Percentiles rank a stretch among this genome's conserved stretches.
phyloP scores from a whole-genome alignment of 2,797 vertebrate species.

The Poecilia gillii region DNA sequence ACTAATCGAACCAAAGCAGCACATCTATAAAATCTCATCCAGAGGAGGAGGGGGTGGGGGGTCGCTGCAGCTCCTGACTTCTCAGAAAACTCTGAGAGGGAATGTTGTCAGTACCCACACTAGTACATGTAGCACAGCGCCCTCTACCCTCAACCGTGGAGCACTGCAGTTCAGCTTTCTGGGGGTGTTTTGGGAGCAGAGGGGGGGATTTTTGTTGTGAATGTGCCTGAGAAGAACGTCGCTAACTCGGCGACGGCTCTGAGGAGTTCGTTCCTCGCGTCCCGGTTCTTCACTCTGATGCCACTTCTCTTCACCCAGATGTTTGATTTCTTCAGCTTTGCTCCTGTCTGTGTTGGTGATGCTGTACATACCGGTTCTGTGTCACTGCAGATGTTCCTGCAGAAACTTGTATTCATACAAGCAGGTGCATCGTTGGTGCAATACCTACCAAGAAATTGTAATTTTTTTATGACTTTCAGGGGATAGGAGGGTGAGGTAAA shows the following conservation, averaged over 20 bases:
- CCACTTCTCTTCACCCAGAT: conserved; percentile 37
- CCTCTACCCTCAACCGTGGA: conserved; percentile 28
- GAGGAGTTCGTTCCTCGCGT: background rate
- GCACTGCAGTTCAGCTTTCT: background rate
- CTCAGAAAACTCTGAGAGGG: background rate
- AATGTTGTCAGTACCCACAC: conserved; percentile 41
- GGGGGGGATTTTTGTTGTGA: conserved; percentile 18
- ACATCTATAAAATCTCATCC: background rate
- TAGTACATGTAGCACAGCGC: conserved; percentile 68
- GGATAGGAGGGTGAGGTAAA: background rate
- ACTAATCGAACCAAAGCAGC: conserved; percentile 57
- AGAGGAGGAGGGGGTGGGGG: background rate
- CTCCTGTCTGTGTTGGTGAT: conserved; percentile 8
- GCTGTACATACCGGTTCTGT: conserved; percentile 14
- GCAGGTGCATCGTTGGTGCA: conserved; percentile 27
- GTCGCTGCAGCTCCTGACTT: conserved; percentile 1
- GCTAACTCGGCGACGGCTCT: background rate
- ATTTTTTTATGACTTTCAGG: conserved; percentile 42
- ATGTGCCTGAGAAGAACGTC: conserved; percentile 22
- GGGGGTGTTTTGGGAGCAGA: background rate
- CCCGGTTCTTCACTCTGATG: conserved; percentile 42
- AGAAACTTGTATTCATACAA: conserved; percentile 26
- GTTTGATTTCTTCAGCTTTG: conserved; percentile 24
- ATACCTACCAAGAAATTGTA: conserved; percentile 54
- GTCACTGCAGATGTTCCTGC: background rate